phyloP scores from a whole-genome alignment of 2,888 invertebrate genomes.

The Scaptodrosophila latifasciaeformis region DNA sequence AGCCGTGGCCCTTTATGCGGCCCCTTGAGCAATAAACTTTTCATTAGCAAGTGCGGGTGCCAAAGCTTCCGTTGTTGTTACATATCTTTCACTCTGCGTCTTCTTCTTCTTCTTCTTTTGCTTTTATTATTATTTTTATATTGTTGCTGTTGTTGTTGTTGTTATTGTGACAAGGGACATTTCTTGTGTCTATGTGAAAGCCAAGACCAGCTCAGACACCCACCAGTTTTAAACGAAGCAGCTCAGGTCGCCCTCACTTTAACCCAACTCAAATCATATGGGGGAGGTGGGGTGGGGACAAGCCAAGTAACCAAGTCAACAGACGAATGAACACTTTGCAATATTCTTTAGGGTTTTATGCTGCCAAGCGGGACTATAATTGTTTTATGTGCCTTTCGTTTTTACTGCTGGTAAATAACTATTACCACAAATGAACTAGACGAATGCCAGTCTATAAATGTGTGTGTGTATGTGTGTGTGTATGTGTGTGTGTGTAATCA shows the following conservation, averaged over 20 bases:
- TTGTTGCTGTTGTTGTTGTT: conserved; percentile 2
- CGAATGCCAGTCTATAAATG: too few relatives aligned
- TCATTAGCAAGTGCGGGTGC: conserved; percentile 11
- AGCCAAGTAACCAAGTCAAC: too few relatives aligned
- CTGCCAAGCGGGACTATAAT: conserved; percentile 56
- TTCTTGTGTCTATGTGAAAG: background rate
- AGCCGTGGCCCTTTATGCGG: conserved; percentile 12
- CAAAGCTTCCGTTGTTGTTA: too few relatives aligned
- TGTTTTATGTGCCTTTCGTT: conserved; percentile 58
- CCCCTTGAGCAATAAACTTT: conserved; percentile 1
- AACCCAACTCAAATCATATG: too few relatives aligned
- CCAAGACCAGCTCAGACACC: background rate
- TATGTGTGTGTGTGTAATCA: too few relatives aligned
- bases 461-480: conserved; percentile 6
- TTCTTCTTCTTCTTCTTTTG: conserved; percentile 16
- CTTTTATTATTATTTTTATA: background rate
- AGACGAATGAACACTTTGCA: background rate
- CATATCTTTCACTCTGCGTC: too few relatives aligned
- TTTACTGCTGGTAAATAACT: conserved; percentile 55
- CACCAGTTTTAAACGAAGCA: too few relatives aligned
- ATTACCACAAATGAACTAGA: conserved; percentile 44
- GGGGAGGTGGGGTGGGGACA: too few relatives aligned
- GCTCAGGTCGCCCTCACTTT: background rate
- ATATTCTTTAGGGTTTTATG: conserved; percentile 45
- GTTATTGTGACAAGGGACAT: conserved; percentile 27